Conservation (phyloP, 2,113 vertebrate species). For the Sylvia atricapilla region DNA sequence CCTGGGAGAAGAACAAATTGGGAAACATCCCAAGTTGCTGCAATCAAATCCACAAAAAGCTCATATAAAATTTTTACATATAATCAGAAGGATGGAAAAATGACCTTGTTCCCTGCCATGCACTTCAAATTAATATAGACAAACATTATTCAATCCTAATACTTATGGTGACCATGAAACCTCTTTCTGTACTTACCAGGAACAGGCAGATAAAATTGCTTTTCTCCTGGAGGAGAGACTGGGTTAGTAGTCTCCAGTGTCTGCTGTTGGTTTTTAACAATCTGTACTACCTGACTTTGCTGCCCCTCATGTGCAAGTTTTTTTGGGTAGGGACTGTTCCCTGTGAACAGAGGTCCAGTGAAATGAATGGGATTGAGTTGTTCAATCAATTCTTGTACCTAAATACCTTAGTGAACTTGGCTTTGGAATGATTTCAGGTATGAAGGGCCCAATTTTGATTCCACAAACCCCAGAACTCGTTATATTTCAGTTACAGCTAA, state of each 20-base stretch:
- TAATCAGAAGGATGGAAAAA: slow-evolving; percentile 44
- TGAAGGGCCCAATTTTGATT: background rate
- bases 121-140: slow-evolving; percentile 41
- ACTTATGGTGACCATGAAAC: background rate
- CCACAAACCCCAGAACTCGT: background rate
- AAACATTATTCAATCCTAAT: slow-evolving; percentile 48
- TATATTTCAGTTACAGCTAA: background rate
- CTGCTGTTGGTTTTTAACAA: background rate
- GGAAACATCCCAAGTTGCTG: slow-evolving; percentile 25
- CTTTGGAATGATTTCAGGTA: background rate
- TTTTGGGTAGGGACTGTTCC: background rate
- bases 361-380: background rate
- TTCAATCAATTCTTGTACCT: background rate
- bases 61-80: slow-evolving; percentile 19
- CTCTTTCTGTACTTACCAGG: background rate
- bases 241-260: background rate
- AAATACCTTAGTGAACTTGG: background rate
- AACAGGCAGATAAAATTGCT: background rate
- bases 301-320: background rate
- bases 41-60: slow-evolving; percentile 42
- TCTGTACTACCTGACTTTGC: background rate
- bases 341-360: background rate
- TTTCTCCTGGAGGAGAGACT: background rate
- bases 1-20: slow-evolving; percentile 31
- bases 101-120: slow-evolving; percentile 39